These are phyloP conservation scores for Zaprionus obscuricornis DNA, from an alignment of 2,888 invertebrate species.

Conservation along the genomic window DNA sequence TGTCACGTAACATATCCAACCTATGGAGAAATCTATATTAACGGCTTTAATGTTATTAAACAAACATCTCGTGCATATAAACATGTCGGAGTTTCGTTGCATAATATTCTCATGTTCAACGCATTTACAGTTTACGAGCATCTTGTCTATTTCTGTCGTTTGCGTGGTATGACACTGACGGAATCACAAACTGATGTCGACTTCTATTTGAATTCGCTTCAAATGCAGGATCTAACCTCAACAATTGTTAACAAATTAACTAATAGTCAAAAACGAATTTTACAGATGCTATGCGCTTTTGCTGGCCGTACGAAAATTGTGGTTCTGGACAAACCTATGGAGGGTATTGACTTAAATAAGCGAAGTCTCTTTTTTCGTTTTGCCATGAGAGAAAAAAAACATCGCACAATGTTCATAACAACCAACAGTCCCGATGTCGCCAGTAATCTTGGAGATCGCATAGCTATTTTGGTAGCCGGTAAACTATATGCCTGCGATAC, in stretches of 20 bases:
- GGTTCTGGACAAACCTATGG: conserved; percentile 48
- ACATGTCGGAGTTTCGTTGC: conserved; percentile 21
- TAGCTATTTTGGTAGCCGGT: conserved; percentile 93
- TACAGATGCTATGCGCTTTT: conserved; percentile 52
- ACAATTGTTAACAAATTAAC: conserved; percentile 16
- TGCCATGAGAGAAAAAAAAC: conserved; percentile 87
- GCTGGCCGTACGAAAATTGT: conserved; percentile 48
- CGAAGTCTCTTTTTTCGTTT: conserved; percentile 90
- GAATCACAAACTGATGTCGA: conserved; percentile 25
- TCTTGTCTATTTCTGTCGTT: conserved; percentile 32
- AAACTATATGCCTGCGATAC: conserved; percentile 90
- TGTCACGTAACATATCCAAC: conserved; percentile 24
- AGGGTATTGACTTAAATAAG: conserved; percentile 41
- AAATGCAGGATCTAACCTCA: neutral
- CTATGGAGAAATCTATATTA: conserved; percentile 30
- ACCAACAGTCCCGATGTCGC: conserved; percentile 95
- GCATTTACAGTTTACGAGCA: conserved; percentile 51
- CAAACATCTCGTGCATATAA: conserved; percentile 6
- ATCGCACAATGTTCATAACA: conserved; percentile 90
- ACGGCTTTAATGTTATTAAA: conserved; percentile 19
- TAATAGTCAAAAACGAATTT: conserved; percentile 33
- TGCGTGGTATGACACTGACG: conserved; percentile 37
- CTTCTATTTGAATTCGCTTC: conserved; percentile 21
- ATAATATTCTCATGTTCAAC: conserved; percentile 1
- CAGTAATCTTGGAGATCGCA: conserved; percentile 91